Base-by-base conservation (phyloP, 1,140 invertebrate species). In the Nasonia longicornis region DNA sequence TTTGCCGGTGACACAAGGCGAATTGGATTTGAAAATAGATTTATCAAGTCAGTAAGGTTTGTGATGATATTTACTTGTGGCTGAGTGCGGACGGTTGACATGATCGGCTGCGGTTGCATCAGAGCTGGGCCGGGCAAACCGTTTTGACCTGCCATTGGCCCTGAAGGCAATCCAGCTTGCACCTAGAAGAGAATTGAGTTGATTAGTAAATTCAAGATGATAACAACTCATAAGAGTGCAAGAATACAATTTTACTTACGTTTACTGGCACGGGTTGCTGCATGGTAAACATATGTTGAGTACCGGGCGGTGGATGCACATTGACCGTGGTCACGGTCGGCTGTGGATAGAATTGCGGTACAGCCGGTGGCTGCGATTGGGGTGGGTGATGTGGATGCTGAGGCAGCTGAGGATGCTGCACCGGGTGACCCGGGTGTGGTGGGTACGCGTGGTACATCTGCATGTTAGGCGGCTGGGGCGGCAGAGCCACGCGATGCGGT, bases 391-490 rank as follows among this genome's bases (percentile, higher is more conserved):
- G 87, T 48, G 74, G 84, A 80, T 45, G 84, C 69, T 83, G 85
- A 69, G 85, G 85, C 29, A 82, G 81, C 79, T 86, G 87, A 0
- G 88, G 87, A 79, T 87, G 90, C 77, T 90, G 91, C 16, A 89
- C 85, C n/a, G 89, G 86, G 29, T 90, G 88, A 14, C 66, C 77
- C 22, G 78, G 73, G 80, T 87, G 86, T 12, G 90, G 89, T 12
- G 90, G 89, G 69, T 89, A 91, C 71, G 89, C 89, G 84, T 91
- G 91, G 85, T 91, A 93, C 91, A 85, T 91, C 85, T 85, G 92
- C 89, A 88, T 92, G 82, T 90, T 93, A 22, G 92, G 92, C 3
- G 91, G 92, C 64, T 92, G 93, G 20, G 93, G 92, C 3, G 92
- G 92, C 70, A 90, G 69, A 42, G 88, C 85, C 66, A 93, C 92